A percentile compares a stretch with the other conserved stretches of the same genome.
Evolutionary conservation across 2,797 vertebrate species (phyloP).

Genomic region (Enteromius paludinosus): DNA sequence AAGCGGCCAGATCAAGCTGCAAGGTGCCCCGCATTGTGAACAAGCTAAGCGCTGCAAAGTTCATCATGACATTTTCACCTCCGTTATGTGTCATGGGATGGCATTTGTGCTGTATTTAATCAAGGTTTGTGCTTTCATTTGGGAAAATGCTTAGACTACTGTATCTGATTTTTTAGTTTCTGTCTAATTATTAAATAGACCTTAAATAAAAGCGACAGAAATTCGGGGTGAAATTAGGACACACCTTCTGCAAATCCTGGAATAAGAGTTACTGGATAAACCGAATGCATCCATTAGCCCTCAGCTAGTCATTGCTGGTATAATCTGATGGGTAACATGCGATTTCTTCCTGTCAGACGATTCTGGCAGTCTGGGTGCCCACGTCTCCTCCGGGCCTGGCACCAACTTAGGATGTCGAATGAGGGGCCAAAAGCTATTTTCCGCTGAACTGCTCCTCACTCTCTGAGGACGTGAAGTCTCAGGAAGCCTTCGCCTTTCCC

Average conservation of each 20-base stretch:
- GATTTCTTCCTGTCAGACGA: slow-evolving; percentile 43
- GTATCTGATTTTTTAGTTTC: neutral
- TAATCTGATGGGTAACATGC: slow-evolving; percentile 33
- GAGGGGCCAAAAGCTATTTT: slow-evolving; percentile 54
- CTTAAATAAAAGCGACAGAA: neutral
- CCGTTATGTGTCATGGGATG: slow-evolving; percentile 36
- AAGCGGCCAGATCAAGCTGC: slow-evolving; percentile 53
- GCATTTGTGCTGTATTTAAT: slow-evolving; percentile 40
- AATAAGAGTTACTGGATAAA: neutral
- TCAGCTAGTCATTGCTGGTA: slow-evolving; percentile 31
- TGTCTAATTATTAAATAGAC: neutral
- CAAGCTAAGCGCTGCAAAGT: slow-evolving; percentile 42
- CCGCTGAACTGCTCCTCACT: slow-evolving; percentile 47
- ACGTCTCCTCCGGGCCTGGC: slow-evolving; percentile 46
- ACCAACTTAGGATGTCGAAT: slow-evolving; percentile 38
- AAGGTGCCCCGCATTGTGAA: slow-evolving; percentile 54
- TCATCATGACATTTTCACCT: slow-evolving; percentile 55
- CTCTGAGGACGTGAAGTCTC: slow-evolving; percentile 51
- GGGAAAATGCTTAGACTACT: neutral
- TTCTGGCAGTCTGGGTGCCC: slow-evolving; percentile 37
- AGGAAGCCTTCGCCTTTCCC: slow-evolving; percentile 58
- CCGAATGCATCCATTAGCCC: slow-evolving; percentile 15
- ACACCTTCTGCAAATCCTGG: neutral
- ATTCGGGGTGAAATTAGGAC: slow-evolving; percentile 3
- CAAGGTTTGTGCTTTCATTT: slow-evolving; percentile 4